Evolutionary conservation across 1,140 invertebrate genomes (phyloP), one percentile per base, ranked within the genome.

Genomic region (Drosophila ficusphila): DNA sequence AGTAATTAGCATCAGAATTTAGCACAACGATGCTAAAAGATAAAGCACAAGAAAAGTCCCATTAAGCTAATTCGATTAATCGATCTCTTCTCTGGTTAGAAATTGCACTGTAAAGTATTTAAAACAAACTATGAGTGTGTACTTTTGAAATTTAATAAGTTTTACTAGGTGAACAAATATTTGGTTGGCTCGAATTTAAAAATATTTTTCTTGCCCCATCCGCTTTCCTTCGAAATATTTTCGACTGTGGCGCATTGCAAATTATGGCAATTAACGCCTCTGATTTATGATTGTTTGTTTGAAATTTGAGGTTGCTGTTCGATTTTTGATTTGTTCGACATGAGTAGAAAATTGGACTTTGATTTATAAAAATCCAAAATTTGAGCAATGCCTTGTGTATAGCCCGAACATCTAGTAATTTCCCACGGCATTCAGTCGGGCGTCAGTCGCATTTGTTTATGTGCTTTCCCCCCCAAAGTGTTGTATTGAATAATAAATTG

Each of bases 241-340:
- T 39, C 12, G 23, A 18, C 60, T 31, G 21, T 12, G 42, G 61
- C 49, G 29, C 18, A 38, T 48, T 27, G 38, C 39, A 72, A 72
- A 72, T 72, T 47, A 72, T 72, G 52, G 47, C 68, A 72, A 72
- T 72, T 72, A 72, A 41, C 69, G 48, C 56, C 57, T 72, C 23
- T 36, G 47, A 72, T 73, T 72, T 73, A 72, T 25, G 18, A 36
- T 29, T 33, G 68, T 72, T 72, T 72, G 39, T 39, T 39, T 65
- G 11, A 33, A 42, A 14, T 41, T 61, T 33, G 7, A 27, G 11
- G 34, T 11, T n/a, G n/a, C n/a, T n/a, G n/a, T n/a, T n/a, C n/a
- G n/a, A n/a, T n/a, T 11, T 18, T 29, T 7, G 41, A 19, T 19
- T 33, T 19, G 16, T 54, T 56, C 33, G 41, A 18, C 36, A 23